A percentile compares a stretch with the other conserved stretches of the same genome.
Evolutionary conservation across 1,140 invertebrate species (phyloP).

Genomic region (Stenopsyche tienmushanensis): DNA sequence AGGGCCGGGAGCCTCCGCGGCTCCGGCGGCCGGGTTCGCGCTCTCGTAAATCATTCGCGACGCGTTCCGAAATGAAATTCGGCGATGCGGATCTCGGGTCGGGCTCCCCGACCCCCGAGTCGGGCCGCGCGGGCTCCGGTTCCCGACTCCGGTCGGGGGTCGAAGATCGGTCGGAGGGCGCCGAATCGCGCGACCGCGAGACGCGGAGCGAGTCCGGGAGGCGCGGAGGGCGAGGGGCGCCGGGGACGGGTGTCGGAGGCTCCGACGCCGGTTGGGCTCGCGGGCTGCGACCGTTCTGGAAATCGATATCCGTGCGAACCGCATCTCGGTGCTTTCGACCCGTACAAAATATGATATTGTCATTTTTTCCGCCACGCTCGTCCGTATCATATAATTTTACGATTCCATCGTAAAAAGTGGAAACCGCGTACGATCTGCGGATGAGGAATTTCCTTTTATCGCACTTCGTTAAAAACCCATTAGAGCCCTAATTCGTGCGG

Average conservation of each 20-base stretch:
- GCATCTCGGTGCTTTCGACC: background rate
- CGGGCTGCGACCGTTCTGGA: background rate
- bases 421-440: background rate
- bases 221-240: too few relatives aligned
- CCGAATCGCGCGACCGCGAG: too few relatives aligned
- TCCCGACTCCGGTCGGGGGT: too few relatives aligned
- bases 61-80: conserved; percentile 22
- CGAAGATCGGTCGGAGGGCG: too few relatives aligned
- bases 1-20: background rate
- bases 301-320: conserved; percentile 5
- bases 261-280: too few relatives aligned
- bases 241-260: too few relatives aligned
- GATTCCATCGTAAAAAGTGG: background rate
- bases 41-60: conserved; percentile 23
- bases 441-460: background rate
- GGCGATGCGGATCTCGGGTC: conserved; percentile 7
- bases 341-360: conserved; percentile 1
- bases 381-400: background rate
- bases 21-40: conserved; percentile 10
- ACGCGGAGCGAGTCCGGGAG: too few relatives aligned
- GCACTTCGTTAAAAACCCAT: background rate
- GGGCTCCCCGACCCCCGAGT: background rate
- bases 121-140: too few relatives aligned
- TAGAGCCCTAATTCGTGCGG: background rate
- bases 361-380: background rate